Evolutionary conservation across 2,797 vertebrate species (phyloP).

Genomic region (Gallinago solitaria): DNA sequence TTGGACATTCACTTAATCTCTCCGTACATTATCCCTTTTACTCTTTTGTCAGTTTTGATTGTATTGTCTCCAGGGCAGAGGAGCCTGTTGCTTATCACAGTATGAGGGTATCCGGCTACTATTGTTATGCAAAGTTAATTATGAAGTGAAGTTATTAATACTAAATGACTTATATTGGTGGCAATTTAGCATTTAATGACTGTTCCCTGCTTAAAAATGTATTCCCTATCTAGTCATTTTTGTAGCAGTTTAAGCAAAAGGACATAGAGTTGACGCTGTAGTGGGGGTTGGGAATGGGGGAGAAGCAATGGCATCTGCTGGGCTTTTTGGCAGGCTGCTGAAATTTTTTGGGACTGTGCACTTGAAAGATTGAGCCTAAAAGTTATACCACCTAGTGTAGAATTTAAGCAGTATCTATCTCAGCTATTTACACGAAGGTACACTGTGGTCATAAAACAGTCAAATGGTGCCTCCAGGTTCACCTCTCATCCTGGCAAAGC

Average conservation of each 20-base stretch:
- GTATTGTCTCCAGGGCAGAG: constrained; percentile 14
- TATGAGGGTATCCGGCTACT: not conserved
- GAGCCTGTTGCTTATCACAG: constrained; percentile 38
- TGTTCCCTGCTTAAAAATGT: not conserved
- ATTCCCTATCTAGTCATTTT: not conserved
- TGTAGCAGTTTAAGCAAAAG: not conserved
- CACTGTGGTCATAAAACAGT: not conserved
- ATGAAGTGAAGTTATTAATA: constrained; percentile 26
- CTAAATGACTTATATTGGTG: not conserved
- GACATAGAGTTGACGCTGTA: not conserved
- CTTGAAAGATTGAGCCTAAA: not conserved
- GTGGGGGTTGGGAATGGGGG: too few species aligned
- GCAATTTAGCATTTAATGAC: constrained; percentile 8
- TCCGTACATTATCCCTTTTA: not conserved
- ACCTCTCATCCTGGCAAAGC: not conserved
- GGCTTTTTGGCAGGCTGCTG: not conserved
- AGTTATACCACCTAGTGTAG: not conserved
- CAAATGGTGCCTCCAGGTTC: not conserved
- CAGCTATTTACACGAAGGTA: not conserved
- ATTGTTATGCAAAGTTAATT: constrained; percentile 49
- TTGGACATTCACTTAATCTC: constrained; percentile 9
- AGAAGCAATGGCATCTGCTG: not conserved
- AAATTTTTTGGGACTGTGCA: not conserved
- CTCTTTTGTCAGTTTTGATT: constrained; percentile 3
- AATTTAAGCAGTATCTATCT: not conserved